These are phyloP conservation scores for Oscheius sp. DNA, from an alignment of 1,140 invertebrate species.

Conservation along the genomic window DNA sequence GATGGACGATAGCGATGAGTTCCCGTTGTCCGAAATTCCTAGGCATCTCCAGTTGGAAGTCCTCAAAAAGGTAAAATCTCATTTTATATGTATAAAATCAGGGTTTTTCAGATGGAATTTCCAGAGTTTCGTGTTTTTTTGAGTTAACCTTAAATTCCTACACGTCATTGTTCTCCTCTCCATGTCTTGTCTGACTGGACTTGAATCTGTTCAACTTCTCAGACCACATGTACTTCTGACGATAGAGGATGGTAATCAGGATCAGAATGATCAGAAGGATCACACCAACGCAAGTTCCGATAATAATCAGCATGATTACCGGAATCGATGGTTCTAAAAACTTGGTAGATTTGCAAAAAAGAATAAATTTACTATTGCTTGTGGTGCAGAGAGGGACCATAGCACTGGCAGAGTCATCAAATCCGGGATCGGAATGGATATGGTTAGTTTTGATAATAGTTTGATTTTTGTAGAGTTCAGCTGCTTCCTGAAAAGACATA, in stretches of 20 bases:
- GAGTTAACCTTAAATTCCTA: no score
- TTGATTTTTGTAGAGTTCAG: constrained; percentile 10
- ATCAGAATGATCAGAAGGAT: constrained; percentile 45
- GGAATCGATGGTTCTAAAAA: constrained; percentile 14
- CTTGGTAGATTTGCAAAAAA: constrained; percentile 8
- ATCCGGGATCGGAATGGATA: background rate
- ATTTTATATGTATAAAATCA: no score
- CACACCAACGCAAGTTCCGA: constrained; percentile 40
- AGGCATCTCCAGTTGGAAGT: no score
- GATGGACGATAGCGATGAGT: no score
- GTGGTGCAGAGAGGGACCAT: no score
- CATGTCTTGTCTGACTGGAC: constrained; percentile 23
- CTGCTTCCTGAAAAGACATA: constrained; percentile 3
- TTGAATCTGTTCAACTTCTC: constrained; percentile 45
- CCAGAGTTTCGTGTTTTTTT: no score
- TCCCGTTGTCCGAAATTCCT: no score
- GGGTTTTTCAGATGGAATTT: no score
- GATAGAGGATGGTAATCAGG: constrained; percentile 39
- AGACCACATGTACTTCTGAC: constrained; percentile 47
- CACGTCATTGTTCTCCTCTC: constrained; percentile 34
- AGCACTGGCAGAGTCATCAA: background rate
- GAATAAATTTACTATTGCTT: background rate
- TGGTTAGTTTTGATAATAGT: background rate
- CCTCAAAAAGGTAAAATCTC: no score
- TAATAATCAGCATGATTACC: constrained; percentile 41